Evolutionary conservation across 2,888 invertebrate species (phyloP), one percentile per base, ranked within the genome.

Genomic region (Crematogaster levior): DNA sequence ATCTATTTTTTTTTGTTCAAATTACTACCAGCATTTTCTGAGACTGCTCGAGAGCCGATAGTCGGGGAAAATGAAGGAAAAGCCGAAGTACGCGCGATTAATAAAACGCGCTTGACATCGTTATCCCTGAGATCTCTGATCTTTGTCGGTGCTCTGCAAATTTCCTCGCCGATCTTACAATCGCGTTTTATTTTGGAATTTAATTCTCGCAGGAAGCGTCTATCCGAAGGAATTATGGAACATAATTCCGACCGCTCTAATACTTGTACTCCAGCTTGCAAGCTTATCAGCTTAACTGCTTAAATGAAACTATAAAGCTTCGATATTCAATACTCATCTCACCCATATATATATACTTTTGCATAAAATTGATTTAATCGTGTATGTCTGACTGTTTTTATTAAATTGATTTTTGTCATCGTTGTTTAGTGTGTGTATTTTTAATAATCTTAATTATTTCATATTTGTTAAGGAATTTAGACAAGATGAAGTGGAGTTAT

Each of bases 51-150:
- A 75, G 30, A 66, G 34, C 30, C 18, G 61, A 48, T 30, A 24
- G 18, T 10, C 24, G 46, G 10, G 5, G 21, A 51, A 65, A 75
- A 75, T 65, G 34, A 65, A 65, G 27, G 37, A 37, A 65, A 77
- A 68, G 27, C 7, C 53, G 10, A 43, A 43, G 56, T 43, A 30
- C 43, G 72, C 30, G 9, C 30, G 56, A 79, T 79, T 79, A 79
- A 79, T 79, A 43, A 79, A 79, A 70, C 30, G 30, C 24, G 34
- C 40, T 43, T 70, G 77, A 79, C 30, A 79, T 79, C 77, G 21
- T 79, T 79, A 79, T 79, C 68, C 75, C 43, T 3, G 40, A n/a
- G 40, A 27, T 43, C 27, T 7, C 21, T 27, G 56, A 68, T 43
- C 30, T 43, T 43, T 56, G 43, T 40, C 30, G 75, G 46, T 0